Conservation (phyloP, 2,888 invertebrate species). For the Venustoraphidia nigricollis region DNA sequence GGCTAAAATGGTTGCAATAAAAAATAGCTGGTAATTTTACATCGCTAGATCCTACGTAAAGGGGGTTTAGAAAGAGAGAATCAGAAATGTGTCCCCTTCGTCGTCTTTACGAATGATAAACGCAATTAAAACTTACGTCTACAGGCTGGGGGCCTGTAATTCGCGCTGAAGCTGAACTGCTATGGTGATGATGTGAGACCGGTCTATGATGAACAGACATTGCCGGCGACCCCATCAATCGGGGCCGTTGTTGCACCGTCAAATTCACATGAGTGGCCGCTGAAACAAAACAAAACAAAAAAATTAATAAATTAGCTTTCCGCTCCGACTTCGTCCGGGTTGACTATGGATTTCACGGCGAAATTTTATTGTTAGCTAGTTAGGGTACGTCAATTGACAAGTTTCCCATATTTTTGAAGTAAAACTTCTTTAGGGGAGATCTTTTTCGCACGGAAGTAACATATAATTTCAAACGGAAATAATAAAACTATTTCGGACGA, state of each 20-base stretch:
- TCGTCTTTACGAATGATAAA: not conserved
- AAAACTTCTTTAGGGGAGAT: too few species aligned
- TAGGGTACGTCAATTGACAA: too few species aligned
- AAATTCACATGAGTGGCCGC: conserved; percentile 52
- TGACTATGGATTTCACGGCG: too few species aligned
- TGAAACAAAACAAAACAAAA: conserved; percentile 22
- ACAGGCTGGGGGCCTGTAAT: conserved; percentile 80
- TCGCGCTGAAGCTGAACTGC: conserved; percentile 27
- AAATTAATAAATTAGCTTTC: too few species aligned
- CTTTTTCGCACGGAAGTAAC: too few species aligned
- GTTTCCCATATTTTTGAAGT: too few species aligned
- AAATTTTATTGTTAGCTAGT: too few species aligned
- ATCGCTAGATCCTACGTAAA: not conserved
- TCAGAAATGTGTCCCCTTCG: not conserved
- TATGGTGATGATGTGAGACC: conserved; percentile 20
- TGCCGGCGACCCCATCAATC: conserved; percentile 28
- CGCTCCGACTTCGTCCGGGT: too few species aligned
- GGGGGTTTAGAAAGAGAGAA: not conserved
- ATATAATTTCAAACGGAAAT: too few species aligned
- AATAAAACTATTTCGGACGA: too few species aligned
- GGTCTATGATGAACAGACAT: conserved; percentile 30
- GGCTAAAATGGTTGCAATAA: too few species aligned
- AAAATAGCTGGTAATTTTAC: too few species aligned
- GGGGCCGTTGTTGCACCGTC: conserved; percentile 46
- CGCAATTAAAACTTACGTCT: conserved; percentile 49